Evolutionary conservation across 2,797 vertebrate genomes (phyloP).

Genomic region (Adelosebastes latens): DNA sequence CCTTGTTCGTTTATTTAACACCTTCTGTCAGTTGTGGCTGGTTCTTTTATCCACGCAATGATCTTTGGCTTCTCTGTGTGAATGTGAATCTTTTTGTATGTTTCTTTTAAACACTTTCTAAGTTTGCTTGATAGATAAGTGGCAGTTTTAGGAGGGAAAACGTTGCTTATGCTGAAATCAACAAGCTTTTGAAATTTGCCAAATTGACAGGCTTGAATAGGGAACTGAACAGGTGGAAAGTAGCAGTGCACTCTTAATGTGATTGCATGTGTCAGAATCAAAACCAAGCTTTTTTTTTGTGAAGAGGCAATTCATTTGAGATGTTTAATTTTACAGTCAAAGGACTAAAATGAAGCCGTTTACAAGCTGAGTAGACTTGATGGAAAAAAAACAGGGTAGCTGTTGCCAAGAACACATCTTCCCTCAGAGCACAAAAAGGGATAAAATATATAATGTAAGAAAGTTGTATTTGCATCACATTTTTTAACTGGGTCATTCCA

Average conservation of each 20-base stretch:
- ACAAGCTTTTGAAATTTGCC: constrained; percentile 64
- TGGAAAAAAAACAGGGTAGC: not conserved
- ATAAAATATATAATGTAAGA: constrained; percentile 1
- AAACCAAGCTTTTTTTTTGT: constrained; percentile 48
- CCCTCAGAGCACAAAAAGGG: not conserved
- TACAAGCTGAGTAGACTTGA: constrained; percentile 27
- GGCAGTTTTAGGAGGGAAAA: constrained; percentile 42
- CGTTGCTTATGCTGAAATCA: constrained; percentile 61
- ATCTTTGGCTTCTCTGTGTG: constrained; percentile 8
- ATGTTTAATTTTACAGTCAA: constrained; percentile 63
- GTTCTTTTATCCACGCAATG: constrained; percentile 29
- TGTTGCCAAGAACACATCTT: constrained; percentile 15
- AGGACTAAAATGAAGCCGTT: constrained; percentile 65
- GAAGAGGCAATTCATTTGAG: constrained; percentile 58
- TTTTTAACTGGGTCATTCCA: constrained; percentile 14
- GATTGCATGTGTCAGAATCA: constrained; percentile 70
- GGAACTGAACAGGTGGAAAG: constrained; percentile 56
- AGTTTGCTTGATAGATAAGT: constrained; percentile 50
- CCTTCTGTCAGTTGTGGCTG: constrained; percentile 14
- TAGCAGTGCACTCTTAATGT: constrained; percentile 50
- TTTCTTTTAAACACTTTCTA: constrained; percentile 30
- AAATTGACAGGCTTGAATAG: constrained; percentile 64
- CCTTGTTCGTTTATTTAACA: constrained; percentile 47
- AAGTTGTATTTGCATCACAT: constrained; percentile 9
- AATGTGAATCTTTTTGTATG: constrained; percentile 38